Base-by-base conservation (phyloP, 1,140 invertebrate species). In the Ceratina calcarata region DNA sequence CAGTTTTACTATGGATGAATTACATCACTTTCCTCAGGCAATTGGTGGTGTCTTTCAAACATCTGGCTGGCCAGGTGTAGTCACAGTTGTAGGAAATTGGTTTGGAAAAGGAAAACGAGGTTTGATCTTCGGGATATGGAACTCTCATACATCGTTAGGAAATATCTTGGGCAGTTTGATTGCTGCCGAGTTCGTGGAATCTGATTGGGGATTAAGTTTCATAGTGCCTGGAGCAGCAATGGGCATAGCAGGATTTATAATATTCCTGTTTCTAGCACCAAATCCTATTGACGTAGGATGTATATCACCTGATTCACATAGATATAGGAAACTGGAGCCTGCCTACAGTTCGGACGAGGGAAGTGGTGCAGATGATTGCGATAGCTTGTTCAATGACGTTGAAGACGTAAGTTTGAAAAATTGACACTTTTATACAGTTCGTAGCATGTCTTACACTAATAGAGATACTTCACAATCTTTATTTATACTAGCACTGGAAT, bases 111-210 rank as follows among this genome's bases (percentile, higher is more conserved):
- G 95, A 22, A 98, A 98, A 91, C 94, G 95, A 91, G 98, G 98
- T 24, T 93, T 99, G 10, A 98, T 99, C 82, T 99, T 99, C 93
- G 98, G 98, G 16, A 94, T 99, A 16, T 99, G 95, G 98, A 99
- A 99, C 93, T 98, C 98, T 1, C 98, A 99, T 86, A 99, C 98
- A 0, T 98, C 97, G 0, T 94, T 99, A 15, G 98, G 98, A 45
- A 99, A 99, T 91, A 99, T 99, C 89, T 89, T 99, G 65, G 98
- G 97, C 91, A 93, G 91, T 84, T 81, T 98, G 6, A 96, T 99
- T 74, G 97, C 98, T 12, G 97, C 96, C 0, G 89, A 94, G 57
- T 99, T 96, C 93, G 97, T 99, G 10, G 96, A 97, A 89, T 93
- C 90, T 0, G 95, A 98, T 90, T 99, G 98, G 98, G 96, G 97